Conservation (phyloP, 2,888 invertebrate species). For the Brenthis hecate region DNA sequence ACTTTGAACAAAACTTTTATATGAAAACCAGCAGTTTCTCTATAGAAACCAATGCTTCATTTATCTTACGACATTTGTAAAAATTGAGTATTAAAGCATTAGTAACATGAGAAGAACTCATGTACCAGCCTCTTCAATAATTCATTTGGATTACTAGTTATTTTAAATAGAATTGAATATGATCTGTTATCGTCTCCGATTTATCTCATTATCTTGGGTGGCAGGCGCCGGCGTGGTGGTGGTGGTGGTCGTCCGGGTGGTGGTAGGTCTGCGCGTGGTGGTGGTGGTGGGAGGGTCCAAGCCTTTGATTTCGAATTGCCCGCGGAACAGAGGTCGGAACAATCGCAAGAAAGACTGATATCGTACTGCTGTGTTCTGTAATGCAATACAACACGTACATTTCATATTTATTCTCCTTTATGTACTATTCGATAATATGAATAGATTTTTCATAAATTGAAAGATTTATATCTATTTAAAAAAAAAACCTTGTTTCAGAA, state of each 20-base stretch:
- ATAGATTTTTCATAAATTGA: no score
- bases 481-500: no score
- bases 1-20: no score
- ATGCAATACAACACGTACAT: conserved; percentile 43
- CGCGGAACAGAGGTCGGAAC: conserved; percentile 88
- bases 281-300: conserved; percentile 83
- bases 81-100: conserved; percentile 5
- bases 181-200: conserved; percentile 21
- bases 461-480: no score
- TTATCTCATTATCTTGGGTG: conserved; percentile 30
- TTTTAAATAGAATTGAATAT: neutral
- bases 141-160: no score
- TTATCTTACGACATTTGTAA: neutral
- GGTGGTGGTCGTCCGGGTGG: conserved; percentile 44
- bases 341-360: conserved; percentile 87
- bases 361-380: conserved; percentile 89
- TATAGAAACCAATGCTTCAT: neutral
- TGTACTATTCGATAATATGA: no score
- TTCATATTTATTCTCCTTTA: no score
- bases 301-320: conserved; percentile 88
- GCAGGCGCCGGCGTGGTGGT: conserved; percentile 42
- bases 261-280: conserved; percentile 59
- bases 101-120: no score
- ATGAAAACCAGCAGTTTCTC: neutral
- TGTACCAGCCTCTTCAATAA: no score